A percentile compares a stretch with the other conserved stretches of the same genome.
Conservation (phyloP, 2,797 vertebrate species). For the Orestias chungarensis region DNA sequence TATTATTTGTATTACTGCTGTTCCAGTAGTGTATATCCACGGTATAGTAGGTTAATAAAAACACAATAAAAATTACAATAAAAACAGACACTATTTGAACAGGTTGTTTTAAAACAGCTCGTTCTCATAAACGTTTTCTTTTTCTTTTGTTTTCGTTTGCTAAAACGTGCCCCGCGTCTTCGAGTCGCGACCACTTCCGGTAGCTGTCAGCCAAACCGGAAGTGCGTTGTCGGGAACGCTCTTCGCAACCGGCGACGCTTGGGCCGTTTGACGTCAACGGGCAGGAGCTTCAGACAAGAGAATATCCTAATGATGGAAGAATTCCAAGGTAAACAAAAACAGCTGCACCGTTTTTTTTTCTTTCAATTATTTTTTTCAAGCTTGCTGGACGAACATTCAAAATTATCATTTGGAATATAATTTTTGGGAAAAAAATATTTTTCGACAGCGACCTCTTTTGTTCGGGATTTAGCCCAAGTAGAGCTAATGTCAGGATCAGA, state of each 20-base stretch:
- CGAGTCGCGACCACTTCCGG: accelerated
- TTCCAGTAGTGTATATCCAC: too few species aligned
- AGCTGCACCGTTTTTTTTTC: neutral
- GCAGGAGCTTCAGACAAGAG: slow-evolving; percentile 45
- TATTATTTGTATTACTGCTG: neutral
- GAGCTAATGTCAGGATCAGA: slow-evolving; percentile 54
- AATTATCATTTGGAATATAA: accelerated
- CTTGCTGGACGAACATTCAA: accelerated
- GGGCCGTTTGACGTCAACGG: slow-evolving; percentile 25
- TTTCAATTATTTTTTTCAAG: neutral
- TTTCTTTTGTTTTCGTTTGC: neutral
- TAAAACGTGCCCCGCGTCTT: neutral
- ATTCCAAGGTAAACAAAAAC: slow-evolving; percentile 69
- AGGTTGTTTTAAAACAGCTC: neutral
- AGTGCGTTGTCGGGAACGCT: accelerated
- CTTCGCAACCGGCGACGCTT: neutral
- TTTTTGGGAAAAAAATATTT: slow-evolving; percentile 1
- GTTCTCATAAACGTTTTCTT: neutral
- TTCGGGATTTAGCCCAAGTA: slow-evolving; percentile 56
- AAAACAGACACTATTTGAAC: too few species aligned
- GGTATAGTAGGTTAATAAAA: neutral
- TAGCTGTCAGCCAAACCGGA: slow-evolving; percentile 46
- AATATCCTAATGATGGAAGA: slow-evolving; percentile 62
- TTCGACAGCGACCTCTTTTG: slow-evolving; percentile 29
- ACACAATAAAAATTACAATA: neutral